Conservation (phyloP, 2,113 vertebrate genomes). For the Toxostoma redivivum region DNA sequence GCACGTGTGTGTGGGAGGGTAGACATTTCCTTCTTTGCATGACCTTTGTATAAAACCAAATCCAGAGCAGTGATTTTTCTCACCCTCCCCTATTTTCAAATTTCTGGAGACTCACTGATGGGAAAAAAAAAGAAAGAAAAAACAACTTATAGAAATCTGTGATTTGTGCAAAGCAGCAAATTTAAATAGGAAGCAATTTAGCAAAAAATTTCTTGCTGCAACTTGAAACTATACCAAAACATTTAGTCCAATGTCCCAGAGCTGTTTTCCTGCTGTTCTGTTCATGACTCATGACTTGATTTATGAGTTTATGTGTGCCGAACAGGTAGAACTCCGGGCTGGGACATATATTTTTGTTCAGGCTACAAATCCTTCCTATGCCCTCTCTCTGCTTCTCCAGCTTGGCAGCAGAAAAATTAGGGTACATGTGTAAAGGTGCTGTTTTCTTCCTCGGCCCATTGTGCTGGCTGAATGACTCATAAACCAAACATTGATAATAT, state of each 20-base stretch:
- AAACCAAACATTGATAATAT: conserved; percentile 34
- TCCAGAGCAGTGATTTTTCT: not conserved
- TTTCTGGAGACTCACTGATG: not conserved
- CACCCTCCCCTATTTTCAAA: not conserved
- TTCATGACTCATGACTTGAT: not conserved
- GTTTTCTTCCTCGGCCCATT: not conserved
- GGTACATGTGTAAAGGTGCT: not conserved
- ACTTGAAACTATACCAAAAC: not conserved
- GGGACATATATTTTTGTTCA: not conserved
- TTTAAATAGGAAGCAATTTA: not conserved
- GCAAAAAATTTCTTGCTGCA: not conserved
- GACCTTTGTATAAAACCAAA: not conserved
- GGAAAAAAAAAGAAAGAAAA: not conserved
- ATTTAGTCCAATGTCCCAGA: not conserved
- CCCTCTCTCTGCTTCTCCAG: not conserved
- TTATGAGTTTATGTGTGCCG: not conserved
- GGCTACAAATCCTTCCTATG: not conserved
- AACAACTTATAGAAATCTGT: not conserved
- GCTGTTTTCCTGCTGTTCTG: not conserved
- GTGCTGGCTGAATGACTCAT: conserved; percentile 16
- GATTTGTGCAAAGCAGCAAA: not conserved
- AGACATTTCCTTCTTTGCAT: not conserved
- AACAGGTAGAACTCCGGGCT: not conserved
- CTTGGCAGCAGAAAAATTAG: not conserved
- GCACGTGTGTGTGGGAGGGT: not conserved